Evolutionary conservation across 2,888 invertebrate species (phyloP).

Genomic region (Aporophyla lueneburgensis): DNA sequence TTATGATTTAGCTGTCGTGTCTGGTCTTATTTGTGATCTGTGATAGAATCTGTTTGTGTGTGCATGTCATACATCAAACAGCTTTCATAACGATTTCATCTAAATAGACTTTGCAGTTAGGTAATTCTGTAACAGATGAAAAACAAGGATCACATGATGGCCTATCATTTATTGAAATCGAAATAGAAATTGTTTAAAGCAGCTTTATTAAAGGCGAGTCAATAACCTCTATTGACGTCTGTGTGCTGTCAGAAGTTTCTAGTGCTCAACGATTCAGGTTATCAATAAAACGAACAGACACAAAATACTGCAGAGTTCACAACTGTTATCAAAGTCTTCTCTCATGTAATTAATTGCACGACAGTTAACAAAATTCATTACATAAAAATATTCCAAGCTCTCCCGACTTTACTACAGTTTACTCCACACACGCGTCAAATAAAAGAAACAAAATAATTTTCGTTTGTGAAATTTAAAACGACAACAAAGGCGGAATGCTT

Average conservation of each 20-base stretch:
- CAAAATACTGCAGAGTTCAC: conserved; percentile 49
- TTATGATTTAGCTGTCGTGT: conserved; percentile 23
- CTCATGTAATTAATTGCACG: conserved; percentile 46
- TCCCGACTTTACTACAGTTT: conserved; percentile 31
- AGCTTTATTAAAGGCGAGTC: conserved; percentile 43
- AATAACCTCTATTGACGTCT: conserved; percentile 56
- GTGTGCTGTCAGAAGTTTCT: conserved; percentile 38
- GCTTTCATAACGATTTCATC: conserved; percentile 7
- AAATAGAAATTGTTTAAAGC: conserved; percentile 51
- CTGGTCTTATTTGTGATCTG: conserved; percentile 36
- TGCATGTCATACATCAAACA: neutral
- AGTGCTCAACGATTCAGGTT: conserved; percentile 33
- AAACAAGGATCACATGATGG: conserved; percentile 38
- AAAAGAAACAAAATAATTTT: conserved; percentile 56
- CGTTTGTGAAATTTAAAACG: conserved; percentile 63
- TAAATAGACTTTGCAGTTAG: conserved; percentile 6
- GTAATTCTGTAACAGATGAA: conserved; percentile 15
- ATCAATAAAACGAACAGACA: conserved; percentile 42
- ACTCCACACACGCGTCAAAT: conserved; percentile 49
- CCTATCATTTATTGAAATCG: conserved; percentile 33
- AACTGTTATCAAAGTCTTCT: conserved; percentile 52
- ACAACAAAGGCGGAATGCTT: conserved; percentile 65
- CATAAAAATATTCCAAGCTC: conserved; percentile 36
- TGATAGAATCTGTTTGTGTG: conserved; percentile 28
- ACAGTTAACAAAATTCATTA: conserved; percentile 23